Evolutionary conservation across 2,888 invertebrate genomes (phyloP).

Genomic region (Macrostomum cliftonense): DNA sequence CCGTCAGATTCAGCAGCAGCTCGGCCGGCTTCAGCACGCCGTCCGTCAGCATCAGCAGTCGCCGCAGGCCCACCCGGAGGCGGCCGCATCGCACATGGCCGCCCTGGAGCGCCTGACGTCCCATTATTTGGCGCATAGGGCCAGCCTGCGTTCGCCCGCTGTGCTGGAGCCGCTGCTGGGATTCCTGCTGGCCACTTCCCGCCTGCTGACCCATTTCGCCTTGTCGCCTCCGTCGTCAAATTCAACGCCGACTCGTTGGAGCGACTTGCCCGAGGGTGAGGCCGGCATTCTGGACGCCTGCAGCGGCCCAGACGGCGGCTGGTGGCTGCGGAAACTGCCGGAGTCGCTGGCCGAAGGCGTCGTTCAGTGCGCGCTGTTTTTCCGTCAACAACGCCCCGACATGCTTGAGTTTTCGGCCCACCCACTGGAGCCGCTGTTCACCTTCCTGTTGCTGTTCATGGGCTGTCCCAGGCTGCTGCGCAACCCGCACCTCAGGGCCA

Average conservation of each 20-base stretch:
- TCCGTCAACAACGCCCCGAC: too few species aligned
- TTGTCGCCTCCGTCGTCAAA: background rate
- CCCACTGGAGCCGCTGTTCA: conserved; percentile 34
- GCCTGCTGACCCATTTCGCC: conserved; percentile 65
- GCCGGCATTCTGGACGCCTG: conserved; percentile 21
- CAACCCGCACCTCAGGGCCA: conserved; percentile 77
- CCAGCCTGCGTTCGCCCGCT: conserved; percentile 56
- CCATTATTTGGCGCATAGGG: conserved; percentile 28
- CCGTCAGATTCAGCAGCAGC: background rate
- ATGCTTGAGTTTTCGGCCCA: too few species aligned
- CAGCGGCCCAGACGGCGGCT: conserved; percentile 29
- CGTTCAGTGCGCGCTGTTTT: too few species aligned
- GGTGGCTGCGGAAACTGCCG: too few species aligned
- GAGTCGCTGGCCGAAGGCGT: too few species aligned
- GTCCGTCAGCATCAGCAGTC: background rate
- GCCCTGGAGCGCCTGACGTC: conserved; percentile 23
- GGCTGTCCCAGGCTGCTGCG: conserved; percentile 58
- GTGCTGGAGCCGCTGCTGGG: conserved; percentile 52
- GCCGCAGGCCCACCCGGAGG: background rate
- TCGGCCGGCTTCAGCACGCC: background rate
- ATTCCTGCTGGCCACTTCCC: conserved; percentile 60
- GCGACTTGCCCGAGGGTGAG: conserved; percentile 24
- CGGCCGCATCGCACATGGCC: background rate
- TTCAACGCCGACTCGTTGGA: conserved; percentile 17
- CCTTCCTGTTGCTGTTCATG: conserved; percentile 65